phyloP scores from a whole-genome alignment of 2,888 invertebrate species.

The Eutolmus rufibarbis region DNA sequence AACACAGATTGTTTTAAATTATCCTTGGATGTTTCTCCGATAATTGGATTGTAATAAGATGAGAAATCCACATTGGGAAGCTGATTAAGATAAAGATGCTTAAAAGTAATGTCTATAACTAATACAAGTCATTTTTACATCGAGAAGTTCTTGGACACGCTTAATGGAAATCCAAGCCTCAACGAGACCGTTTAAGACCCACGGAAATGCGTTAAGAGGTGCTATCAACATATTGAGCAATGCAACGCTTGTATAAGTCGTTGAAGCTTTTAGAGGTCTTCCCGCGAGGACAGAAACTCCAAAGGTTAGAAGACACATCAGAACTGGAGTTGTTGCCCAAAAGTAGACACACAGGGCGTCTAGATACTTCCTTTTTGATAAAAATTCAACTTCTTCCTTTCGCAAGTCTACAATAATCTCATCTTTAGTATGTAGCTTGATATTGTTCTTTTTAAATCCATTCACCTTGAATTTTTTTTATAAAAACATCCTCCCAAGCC shows the following conservation, averaged over 20 bases:
- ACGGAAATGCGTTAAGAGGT: conserved; percentile 96
- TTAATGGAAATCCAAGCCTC: conserved; percentile 96
- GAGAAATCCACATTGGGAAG: conserved; percentile 59
- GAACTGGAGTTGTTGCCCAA: conserved; percentile 97
- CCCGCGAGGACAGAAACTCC: conserved; percentile 80
- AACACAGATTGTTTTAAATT: conserved; percentile 68
- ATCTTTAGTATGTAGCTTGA: not conserved
- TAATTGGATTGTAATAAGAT: conserved; percentile 59
- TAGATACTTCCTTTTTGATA: conserved; percentile 89
- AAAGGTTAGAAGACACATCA: conserved; percentile 86
- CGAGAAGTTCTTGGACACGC: conserved; percentile 81
- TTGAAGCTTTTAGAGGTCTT: conserved; percentile 83
- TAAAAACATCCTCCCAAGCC: conserved; percentile 92
- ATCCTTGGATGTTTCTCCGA: conserved; percentile 54
- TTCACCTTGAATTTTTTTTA: conserved; percentile 72
- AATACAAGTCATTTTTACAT: conserved; percentile 65
- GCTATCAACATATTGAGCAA: conserved; percentile 94
- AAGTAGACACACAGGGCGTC: conserved; percentile 98
- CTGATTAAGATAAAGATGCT: conserved; percentile 44
- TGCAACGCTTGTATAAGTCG: conserved; percentile 93
- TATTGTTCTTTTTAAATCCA: conserved; percentile 49
- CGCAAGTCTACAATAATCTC: conserved; percentile 67
- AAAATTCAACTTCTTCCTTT: conserved; percentile 75
- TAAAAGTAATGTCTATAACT: not conserved
- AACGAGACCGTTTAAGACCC: conserved; percentile 95